Percentiles rank a stretch among this genome's conserved stretches.
These are phyloP conservation scores for Phoebastria nigripes DNA, from an alignment of 2,797 vertebrate genomes.

Conservation along the genomic window DNA sequence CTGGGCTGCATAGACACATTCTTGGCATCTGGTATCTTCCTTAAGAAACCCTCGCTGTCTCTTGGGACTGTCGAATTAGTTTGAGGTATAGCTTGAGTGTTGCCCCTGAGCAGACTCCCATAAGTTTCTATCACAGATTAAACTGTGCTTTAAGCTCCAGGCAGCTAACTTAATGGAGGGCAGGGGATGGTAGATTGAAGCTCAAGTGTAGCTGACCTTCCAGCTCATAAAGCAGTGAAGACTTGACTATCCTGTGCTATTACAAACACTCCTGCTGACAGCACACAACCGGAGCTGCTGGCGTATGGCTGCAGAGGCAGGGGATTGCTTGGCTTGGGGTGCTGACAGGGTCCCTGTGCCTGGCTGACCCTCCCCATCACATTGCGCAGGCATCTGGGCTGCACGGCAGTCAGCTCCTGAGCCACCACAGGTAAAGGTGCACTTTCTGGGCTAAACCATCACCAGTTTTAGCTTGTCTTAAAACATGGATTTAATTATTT, in stretches of 20 bases:
- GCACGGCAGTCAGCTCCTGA: not conserved
- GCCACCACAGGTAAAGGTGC: not conserved
- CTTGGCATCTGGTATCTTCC: not conserved
- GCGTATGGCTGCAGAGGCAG: not conserved
- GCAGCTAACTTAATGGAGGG: slow-evolving; percentile 59
- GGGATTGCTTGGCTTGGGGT: not conserved
- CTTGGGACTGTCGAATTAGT: not conserved
- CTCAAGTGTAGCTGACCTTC: slow-evolving; percentile 59
- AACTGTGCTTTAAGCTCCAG: slow-evolving; percentile 54
- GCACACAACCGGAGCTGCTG: not conserved
- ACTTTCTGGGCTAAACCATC: not conserved
- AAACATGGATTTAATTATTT: not conserved
- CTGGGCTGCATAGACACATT: not conserved
- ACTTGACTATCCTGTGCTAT: not conserved
- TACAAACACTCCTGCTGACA: not conserved
- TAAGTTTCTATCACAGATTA: slow-evolving; percentile 53
- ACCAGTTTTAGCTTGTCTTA: not conserved
- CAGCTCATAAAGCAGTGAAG: slow-evolving; percentile 48
- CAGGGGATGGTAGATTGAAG: slow-evolving; percentile 44
- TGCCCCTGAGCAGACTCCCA: slow-evolving; percentile 40
- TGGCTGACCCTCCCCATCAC: not conserved
- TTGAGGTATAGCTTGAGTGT: slow-evolving; percentile 44
- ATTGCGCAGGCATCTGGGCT: not conserved
- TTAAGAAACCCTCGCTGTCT: not conserved
- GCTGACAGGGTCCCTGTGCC: not conserved